phyloP scores from a whole-genome alignment of 2,888 invertebrate genomes.

The Eubasilissa splendida region DNA sequence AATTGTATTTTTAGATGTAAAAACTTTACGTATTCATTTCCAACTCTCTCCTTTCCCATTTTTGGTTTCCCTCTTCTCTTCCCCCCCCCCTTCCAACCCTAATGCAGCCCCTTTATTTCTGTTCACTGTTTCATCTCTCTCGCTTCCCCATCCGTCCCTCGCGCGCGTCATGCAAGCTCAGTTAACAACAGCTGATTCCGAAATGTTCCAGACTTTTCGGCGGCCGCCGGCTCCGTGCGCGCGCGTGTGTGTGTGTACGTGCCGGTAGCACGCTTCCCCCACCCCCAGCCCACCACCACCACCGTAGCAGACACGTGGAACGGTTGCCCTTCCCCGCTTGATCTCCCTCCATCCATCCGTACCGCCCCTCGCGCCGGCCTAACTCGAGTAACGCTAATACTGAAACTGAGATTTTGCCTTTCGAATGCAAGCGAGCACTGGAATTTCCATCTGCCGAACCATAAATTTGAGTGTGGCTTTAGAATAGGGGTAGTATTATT shows the following conservation, averaged over 20 bases:
- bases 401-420: not conserved
- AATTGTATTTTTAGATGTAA: no score
- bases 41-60: not conserved
- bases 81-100: not conserved
- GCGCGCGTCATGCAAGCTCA: conserved; percentile 16
- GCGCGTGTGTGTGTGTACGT: not conserved
- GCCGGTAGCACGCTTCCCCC: not conserved
- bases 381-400: not conserved
- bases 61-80: not conserved
- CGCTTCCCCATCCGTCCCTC: not conserved
- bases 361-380: not conserved
- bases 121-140: not conserved
- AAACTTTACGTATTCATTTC: not conserved
- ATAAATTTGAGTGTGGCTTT: no score
- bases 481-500: no score
- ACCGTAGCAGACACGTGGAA: not conserved
- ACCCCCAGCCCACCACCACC: not conserved
- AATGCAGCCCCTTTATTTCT: not conserved
- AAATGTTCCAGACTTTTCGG: conserved; percentile 36
- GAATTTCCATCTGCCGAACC: no score
- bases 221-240: conserved; percentile 4
- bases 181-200: conserved; percentile 35
- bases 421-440: not conserved
- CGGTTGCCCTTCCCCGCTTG: not conserved
- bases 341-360: not conserved